Base-by-base conservation (phyloP, 2,113 vertebrate species). In the Cariama cristata region DNA sequence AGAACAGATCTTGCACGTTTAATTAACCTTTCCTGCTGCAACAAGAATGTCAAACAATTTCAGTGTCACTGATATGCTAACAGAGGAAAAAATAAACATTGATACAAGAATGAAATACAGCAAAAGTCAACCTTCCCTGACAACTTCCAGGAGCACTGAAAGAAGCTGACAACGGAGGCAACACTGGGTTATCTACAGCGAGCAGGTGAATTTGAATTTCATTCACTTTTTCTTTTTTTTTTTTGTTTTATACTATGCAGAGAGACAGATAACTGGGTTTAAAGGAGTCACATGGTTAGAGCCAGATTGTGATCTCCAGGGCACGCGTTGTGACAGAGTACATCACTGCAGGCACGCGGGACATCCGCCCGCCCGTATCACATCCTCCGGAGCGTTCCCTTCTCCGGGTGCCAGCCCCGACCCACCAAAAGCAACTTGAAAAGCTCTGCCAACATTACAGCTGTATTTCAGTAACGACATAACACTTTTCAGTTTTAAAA, bases 21-120 rank as follows among this genome's bases (percentile, higher is more conserved):
- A 96, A 97, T 97, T 95, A 97, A 98, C 83, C 85, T 98, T 75
- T 96, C 50, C 66, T 68, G 90, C 79, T 86, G 91, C 90, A 93
- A 52, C 21, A 4, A 86, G 93, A 44, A 73, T 79, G 91, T 89
- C 96, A 84, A 49, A 90, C 87, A 88, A 82, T 82, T 69, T n/a
- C 88, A 13, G 28, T 72, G 94, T 53, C 90, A 88, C 71, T n/a
- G 88, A 91, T 69, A 82, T 0, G 72, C 73, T 24, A 63, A 62
- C 35, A 8, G 81, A 89, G 66, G 83, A 7, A 88, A 94, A 86
- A 95, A 93, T 20, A 79, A 91, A 86, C 73, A 83, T 13, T 55
- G 84, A 77, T 64, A 55, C 38, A 63, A 45, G 45, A 94, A 79
- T 22, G 89, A 76, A 64, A 89, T 18, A 77, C 60, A 52, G 56